Percentiles rank a stretch among this genome's conserved stretches.
phyloP scores from a whole-genome alignment of 2,888 invertebrate genomes.

The Nomada lathburiana region DNA sequence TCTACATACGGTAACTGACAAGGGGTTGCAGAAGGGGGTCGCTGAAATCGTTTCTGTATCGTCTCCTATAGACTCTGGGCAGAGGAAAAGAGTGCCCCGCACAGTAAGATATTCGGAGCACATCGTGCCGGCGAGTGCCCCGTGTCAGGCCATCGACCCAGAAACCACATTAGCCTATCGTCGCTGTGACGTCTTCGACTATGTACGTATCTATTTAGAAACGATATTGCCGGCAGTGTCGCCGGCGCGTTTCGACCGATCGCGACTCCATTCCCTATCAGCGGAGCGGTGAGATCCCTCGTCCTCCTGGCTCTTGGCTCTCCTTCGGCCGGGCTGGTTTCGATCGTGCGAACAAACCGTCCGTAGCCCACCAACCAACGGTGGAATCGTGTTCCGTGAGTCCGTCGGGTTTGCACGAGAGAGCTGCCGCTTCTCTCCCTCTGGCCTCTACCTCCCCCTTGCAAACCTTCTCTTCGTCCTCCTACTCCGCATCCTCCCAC shows the following conservation, averaged over 20 bases:
- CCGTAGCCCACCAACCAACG: constrained; percentile 74
- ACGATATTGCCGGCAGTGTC: constrained; percentile 35
- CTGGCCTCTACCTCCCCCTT: constrained; percentile 57
- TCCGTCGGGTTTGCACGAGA: constrained; percentile 75
- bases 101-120: constrained; percentile 20
- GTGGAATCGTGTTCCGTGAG: constrained; percentile 76
- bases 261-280: constrained; percentile 68
- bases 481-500: constrained; percentile 45
- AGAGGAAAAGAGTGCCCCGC: background rate
- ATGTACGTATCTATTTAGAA: constrained; percentile 58
- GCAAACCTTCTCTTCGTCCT: constrained; percentile 44
- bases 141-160: constrained; percentile 54
- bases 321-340: constrained; percentile 73
- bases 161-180: constrained; percentile 61
- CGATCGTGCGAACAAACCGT: constrained; percentile 76
- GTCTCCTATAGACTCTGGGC: too few species aligned
- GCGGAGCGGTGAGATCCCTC: constrained; percentile 26
- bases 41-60: too few species aligned
- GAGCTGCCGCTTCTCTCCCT: constrained; percentile 69
- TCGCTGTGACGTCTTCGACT: constrained; percentile 43
- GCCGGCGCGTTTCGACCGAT: constrained; percentile 52
- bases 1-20: background rate
- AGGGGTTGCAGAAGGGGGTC: background rate
- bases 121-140: constrained; percentile 38
- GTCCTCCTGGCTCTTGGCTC: constrained; percentile 48